Evolutionary conservation across 2,888 invertebrate genomes (phyloP), one percentile per base, ranked within the genome.

Genomic region (Pherbina coryleti): DNA sequence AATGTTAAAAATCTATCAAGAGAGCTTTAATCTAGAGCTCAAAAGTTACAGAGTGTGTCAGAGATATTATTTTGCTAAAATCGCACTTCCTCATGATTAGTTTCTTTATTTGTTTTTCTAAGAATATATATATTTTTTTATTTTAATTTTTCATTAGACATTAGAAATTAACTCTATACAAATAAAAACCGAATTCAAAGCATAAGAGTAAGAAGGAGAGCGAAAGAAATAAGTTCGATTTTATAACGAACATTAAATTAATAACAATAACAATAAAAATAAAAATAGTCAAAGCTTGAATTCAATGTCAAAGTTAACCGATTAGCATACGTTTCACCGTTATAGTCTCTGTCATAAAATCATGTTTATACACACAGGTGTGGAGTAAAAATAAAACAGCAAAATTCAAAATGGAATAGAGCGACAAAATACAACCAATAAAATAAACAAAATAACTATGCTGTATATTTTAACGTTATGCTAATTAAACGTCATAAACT

Each of bases 221-320:
- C 37, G 8, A 7, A 8, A 37, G 8, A 2, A n/a, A 64, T 31
- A 9, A 62, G 44, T 11, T 49, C 51, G 49, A 44, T 62, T 62
- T 62, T 17, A 60, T 14, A 17, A 62, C 28, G 17, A 62, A 31
- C 62, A 17, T 28, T 31, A 31, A 17, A 11, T 62, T 14, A 37
- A 37, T 37, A n/a, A n/a, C n/a, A n/a, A n/a, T 31, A 31, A 31
- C 5, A 31, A 31, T 31, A 37, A 37, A 7, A 37, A 37, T 37
- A 8, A 37, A 37, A 37, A 37, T n/a, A n/a, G 8, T 37, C 19
- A 25, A 31, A 37, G 17, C 14, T 19, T 72, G 74, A 80, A 80
- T 82, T 83, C 82, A 83, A 82, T 83, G 82, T 82, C 82, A 81
- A 83, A 83, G 82, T 80, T 81, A 82, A 62, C 28, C 25, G 62